Evolutionary conservation across 2,888 invertebrate species (phyloP).

Genomic region (Eledone cirrhosa): DNA sequence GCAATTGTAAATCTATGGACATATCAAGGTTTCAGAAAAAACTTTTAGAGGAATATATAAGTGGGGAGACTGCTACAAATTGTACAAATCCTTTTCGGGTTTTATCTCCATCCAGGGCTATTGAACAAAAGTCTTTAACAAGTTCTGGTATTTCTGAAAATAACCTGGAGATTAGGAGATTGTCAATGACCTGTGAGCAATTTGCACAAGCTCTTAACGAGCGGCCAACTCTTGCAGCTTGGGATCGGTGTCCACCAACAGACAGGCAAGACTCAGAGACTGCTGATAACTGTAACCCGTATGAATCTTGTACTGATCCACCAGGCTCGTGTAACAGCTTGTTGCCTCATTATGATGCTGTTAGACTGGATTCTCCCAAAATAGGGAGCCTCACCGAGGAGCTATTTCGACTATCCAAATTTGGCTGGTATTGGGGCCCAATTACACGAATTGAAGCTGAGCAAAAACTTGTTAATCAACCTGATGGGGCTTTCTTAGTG

Average conservation of each 20-base stretch:
- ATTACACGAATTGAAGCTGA: constrained; percentile 78
- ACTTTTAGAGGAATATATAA: constrained; percentile 32
- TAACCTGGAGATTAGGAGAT: neutral
- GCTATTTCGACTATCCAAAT: constrained; percentile 66
- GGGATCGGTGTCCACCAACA: neutral
- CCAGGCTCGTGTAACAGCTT: neutral
- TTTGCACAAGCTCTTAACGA: constrained; percentile 4
- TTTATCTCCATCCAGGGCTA: constrained; percentile 10
- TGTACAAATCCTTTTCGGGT: constrained; percentile 23
- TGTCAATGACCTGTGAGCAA: constrained; percentile 6
- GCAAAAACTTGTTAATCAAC: constrained; percentile 75
- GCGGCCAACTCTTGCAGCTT: neutral
- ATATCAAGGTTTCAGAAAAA: constrained; percentile 51
- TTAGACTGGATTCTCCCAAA: constrained; percentile 41
- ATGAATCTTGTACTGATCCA: constrained; percentile 8
- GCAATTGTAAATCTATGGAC: constrained; percentile 54
- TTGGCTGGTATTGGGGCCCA: constrained; percentile 82
- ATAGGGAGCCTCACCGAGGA: constrained; percentile 68
- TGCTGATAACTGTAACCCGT: neutral
- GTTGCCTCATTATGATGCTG: constrained; percentile 20
- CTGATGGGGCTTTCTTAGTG: constrained; percentile 80
- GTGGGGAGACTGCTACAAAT: constrained; percentile 33
- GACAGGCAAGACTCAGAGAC: constrained; percentile 1
- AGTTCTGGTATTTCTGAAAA: neutral
- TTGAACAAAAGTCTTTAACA: neutral